Evolutionary conservation across 2,888 invertebrate species (phyloP).

Genomic region (Synergus gifuensis): DNA sequence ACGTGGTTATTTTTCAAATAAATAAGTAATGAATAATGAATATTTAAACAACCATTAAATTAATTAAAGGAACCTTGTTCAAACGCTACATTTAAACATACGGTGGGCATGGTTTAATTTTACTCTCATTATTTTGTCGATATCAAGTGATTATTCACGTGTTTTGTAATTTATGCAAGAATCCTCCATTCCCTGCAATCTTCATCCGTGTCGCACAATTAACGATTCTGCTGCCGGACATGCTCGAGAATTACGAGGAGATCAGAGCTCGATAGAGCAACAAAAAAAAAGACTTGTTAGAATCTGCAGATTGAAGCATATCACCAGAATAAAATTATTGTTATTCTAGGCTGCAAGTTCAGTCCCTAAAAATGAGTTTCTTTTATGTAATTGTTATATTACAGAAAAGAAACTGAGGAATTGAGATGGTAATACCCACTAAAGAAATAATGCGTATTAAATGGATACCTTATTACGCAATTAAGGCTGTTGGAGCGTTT

Average conservation of each 20-base stretch:
- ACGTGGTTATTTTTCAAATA: neutral
- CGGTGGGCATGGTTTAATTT: conserved; percentile 35
- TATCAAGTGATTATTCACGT: conserved; percentile 40
- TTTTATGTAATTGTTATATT: neutral
- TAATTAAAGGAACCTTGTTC: conserved; percentile 33
- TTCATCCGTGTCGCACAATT: conserved; percentile 32
- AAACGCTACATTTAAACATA: conserved; percentile 25
- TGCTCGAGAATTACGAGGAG: conserved; percentile 29
- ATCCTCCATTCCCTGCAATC: conserved; percentile 37
- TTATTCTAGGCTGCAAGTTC: conserved; percentile 5
- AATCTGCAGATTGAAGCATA: conserved; percentile 36
- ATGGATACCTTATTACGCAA: neutral
- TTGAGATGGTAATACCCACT: neutral
- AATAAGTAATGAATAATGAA: conserved; percentile 29
- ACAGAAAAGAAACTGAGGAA: neutral
- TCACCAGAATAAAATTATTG: conserved; percentile 37
- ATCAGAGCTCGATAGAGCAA: conserved; percentile 32
- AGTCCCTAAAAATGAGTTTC: neutral
- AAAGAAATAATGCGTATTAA: too few species aligned
- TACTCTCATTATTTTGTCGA: conserved; percentile 39
- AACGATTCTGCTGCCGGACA: conserved; percentile 37
- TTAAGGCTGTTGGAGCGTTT: too few species aligned
- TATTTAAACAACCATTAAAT: conserved; percentile 35
- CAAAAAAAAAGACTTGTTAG: conserved; percentile 24
- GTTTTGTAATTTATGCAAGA: conserved; percentile 40